Base-by-base conservation (phyloP, 2,888 invertebrate species). In the Galeopsomyia nigrocyanea region DNA sequence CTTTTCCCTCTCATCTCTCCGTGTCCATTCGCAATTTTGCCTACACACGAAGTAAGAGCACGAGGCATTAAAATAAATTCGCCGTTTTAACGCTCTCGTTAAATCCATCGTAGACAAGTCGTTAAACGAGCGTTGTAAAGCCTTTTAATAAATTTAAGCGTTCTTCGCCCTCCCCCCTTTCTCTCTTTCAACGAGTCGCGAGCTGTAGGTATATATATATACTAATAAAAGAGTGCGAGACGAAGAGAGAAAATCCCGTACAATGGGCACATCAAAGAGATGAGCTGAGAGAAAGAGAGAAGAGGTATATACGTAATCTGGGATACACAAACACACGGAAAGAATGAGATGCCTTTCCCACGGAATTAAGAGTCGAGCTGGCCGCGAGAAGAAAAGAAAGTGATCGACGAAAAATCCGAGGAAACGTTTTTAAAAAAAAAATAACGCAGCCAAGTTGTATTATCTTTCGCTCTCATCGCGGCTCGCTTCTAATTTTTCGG, bases 1-100 rank as follows among this genome's bases (percentile, higher is more conserved):
- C 46, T 1, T 56, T 56, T 56, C 65, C 2, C 14, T 2, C 31
- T 46, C 47, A 17, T 21, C 10, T 22, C 22, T 61, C 16, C 39
- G 7, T 13, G 50, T 21, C 22, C 46, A 71, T 71, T 67, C 51
- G 50, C 22, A 62, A 67, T 62, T 67, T 51, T 47, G 56, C 10
- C 53, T 26, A 31, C 51, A 31, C 51, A 39, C 1, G 39, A 7
- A 39, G 39, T 10, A 3, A 39, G 39, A 13, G 39, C 2, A 7
- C 7, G 7, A 39, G 39, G 69, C 63, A 66, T 73, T 66, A 69
- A 69, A 73, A 73, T 69, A 62, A 73, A 69, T 65, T 69, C 46
- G 56, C 56, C 50, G 50, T 39, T 66, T 56, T 66, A 66, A 62
- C 64, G 31, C 60, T 60, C 60, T 64, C 71, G 58, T 72, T 72